Evolutionary conservation across 2,797 vertebrate species (phyloP).

Genomic region (Sorex maritimensis): DNA sequence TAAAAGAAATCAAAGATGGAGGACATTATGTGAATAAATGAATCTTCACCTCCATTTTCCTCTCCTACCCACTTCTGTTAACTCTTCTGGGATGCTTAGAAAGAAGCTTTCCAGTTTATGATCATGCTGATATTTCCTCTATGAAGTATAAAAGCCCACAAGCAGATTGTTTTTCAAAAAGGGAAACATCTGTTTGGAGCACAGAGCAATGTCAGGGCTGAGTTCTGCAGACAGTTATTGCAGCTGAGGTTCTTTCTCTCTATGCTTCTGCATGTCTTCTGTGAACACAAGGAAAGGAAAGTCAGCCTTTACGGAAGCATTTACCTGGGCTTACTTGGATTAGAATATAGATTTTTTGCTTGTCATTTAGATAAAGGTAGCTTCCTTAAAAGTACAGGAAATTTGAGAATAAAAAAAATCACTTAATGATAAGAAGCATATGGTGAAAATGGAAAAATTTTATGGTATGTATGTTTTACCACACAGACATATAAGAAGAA

Average conservation of each 20-base stretch:
- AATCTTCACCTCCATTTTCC: too few species aligned
- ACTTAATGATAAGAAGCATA: conserved; percentile 17
- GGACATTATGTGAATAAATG: too few species aligned
- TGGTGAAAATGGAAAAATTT: conserved; percentile 25
- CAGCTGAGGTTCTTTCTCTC: not conserved
- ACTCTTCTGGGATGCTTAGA: not conserved
- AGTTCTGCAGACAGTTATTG: not conserved
- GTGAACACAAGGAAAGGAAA: conserved; percentile 20
- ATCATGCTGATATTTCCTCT: conserved; percentile 46
- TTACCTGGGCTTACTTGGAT: not conserved
- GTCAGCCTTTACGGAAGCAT: not conserved
- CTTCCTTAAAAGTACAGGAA: conserved; percentile 37
- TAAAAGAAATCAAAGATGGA: too few species aligned
- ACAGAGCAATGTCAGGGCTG: conserved; percentile 11
- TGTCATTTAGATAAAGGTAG: conserved; percentile 35
- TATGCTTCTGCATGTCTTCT: not conserved
- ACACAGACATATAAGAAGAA: not conserved
- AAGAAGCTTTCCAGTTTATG: conserved; percentile 47
- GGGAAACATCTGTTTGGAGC: conserved; percentile 71
- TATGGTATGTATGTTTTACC: not conserved
- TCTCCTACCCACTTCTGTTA: not conserved
- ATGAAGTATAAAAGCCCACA: conserved; percentile 53
- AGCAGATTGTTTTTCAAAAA: conserved; percentile 30
- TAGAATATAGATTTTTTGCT: not conserved
- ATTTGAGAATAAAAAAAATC: conserved; percentile 28